Conservation (phyloP, 2,888 invertebrate species). For the Drosophila ochracea region DNA sequence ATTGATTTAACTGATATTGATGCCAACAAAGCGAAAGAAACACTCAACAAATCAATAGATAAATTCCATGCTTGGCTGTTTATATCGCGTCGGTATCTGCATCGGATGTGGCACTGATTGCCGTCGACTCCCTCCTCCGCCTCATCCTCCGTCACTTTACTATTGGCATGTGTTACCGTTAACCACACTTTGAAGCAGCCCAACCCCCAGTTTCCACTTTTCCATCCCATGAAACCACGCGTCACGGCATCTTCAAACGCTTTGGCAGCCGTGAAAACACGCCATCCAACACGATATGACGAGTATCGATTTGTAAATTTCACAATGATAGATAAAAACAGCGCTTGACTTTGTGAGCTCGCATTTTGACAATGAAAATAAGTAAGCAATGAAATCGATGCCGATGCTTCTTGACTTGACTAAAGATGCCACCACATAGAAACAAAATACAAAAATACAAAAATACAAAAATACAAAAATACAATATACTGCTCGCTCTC, state of each 20-base stretch:
- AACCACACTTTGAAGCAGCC: slow-evolving; percentile 20
- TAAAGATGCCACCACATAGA: slow-evolving; percentile 28
- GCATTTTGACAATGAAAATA: slow-evolving; percentile 73
- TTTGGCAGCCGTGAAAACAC: slow-evolving; percentile 41
- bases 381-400: slow-evolving; percentile 47
- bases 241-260: slow-evolving; percentile 75
- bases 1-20: slow-evolving; percentile 81
- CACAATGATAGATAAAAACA: slow-evolving; percentile 67
- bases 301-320: slow-evolving; percentile 82
- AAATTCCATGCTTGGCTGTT: slow-evolving; percentile 52
- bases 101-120: slow-evolving; percentile 76
- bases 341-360: slow-evolving; percentile 58
- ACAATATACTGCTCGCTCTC: slow-evolving; percentile 1
- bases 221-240: slow-evolving; percentile 31
- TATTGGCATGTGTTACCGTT: slow-evolving; percentile 20
- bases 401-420: slow-evolving; percentile 28
- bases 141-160: too few relatives aligned
- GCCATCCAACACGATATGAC: slow-evolving; percentile 66
- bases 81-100: slow-evolving; percentile 55
- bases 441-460: slow-evolving; percentile 1
- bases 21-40: slow-evolving; percentile 42
- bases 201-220: slow-evolving; percentile 20
- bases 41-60: slow-evolving; percentile 78
- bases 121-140: background rate
- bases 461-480: background rate